These are phyloP conservation scores for Prionchulus punctatus DNA, from an alignment of 2,888 invertebrate genomes.

Conservation along the genomic window DNA sequence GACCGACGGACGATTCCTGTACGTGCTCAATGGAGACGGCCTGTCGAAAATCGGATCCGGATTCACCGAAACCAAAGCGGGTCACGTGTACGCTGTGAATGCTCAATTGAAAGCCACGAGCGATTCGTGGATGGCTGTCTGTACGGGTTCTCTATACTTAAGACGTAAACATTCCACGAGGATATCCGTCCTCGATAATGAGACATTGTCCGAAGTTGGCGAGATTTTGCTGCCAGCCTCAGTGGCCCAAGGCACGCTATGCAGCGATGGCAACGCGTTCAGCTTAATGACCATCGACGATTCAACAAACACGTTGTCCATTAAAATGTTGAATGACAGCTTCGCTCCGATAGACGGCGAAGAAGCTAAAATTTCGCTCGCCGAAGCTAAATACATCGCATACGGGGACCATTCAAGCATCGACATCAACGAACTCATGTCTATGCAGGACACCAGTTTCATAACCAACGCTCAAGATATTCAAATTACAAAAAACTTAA, in stretches of 20 bases:
- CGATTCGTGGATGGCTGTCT: conserved; percentile 22
- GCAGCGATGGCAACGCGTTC: conserved; percentile 23
- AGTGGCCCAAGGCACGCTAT: conserved; percentile 18
- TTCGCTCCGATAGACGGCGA: conserved; percentile 19
- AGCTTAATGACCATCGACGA: conserved; percentile 20
- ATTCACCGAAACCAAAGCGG: conserved; percentile 74
- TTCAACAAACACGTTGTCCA: conserved; percentile 18
- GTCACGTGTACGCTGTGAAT: conserved; percentile 69
- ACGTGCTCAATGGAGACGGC: conserved; percentile 59
- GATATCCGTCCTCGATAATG: conserved; percentile 26
- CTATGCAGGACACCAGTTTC: conserved; percentile 39
- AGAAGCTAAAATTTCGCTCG: conserved; percentile 17
- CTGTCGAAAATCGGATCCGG: conserved; percentile 86
- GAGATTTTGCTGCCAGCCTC: conserved; percentile 19
- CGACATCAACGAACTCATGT: background rate
- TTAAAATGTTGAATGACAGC: conserved; percentile 22
- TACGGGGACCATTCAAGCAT: conserved; percentile 7
- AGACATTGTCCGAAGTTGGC: conserved; percentile 16
- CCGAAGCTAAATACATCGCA: conserved; percentile 9
- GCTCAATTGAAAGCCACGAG: conserved; percentile 50
- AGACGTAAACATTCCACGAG: conserved; percentile 22
- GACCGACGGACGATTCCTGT: conserved; percentile 75
- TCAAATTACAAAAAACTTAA: conserved; percentile 83
- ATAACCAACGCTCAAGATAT: conserved; percentile 46
- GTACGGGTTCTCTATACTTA: conserved; percentile 25